Conservation (phyloP, 53 echinoderm and acorn worm genomes). For the Hippasteria phrygiana region DNA sequence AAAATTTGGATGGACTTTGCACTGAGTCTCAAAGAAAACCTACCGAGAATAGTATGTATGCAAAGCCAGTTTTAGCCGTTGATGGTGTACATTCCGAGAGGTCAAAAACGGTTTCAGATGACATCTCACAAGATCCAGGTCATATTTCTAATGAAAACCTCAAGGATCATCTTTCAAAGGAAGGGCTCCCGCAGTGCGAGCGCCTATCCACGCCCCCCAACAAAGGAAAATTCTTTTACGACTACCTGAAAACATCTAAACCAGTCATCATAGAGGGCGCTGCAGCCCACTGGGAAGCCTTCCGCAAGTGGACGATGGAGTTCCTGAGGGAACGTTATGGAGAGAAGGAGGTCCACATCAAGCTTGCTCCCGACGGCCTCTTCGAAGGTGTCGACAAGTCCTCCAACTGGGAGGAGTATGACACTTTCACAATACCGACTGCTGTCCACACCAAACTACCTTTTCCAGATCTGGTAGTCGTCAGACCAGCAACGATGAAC, state of each 20-base stretch:
- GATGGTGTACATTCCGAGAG: neutral
- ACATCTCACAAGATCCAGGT: neutral
- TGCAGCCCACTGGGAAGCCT: conserved; percentile 77
- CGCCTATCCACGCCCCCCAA: conserved; percentile 64
- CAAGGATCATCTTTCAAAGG: neutral
- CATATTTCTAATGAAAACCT: too few species aligned
- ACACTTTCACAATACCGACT: conserved; percentile 71
- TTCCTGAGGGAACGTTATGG: conserved; percentile 73
- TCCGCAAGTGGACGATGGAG: conserved; percentile 85
- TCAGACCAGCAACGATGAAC: conserved; percentile 88
- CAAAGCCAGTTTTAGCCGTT: neutral
- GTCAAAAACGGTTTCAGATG: neutral
- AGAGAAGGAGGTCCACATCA: conserved; percentile 79
- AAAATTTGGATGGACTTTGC: conserved; percentile 5
- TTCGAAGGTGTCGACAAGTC: conserved; percentile 91
- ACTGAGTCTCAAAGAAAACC: neutral
- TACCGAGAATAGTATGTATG: neutral
- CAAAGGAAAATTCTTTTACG: conserved; percentile 74
- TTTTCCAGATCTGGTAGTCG: conserved; percentile 89
- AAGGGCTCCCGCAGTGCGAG: conserved; percentile 70
- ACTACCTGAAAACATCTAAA: conserved; percentile 78
- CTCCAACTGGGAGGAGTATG: conserved; percentile 78
- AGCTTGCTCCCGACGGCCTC: conserved; percentile 87
- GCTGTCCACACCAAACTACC: conserved; percentile 60
- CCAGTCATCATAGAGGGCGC: conserved; percentile 83